Percentiles rank a stretch among this genome's conserved stretches.
phyloP scores from a whole-genome alignment of 2,888 invertebrate species.

The Marronus borbonicus region DNA sequence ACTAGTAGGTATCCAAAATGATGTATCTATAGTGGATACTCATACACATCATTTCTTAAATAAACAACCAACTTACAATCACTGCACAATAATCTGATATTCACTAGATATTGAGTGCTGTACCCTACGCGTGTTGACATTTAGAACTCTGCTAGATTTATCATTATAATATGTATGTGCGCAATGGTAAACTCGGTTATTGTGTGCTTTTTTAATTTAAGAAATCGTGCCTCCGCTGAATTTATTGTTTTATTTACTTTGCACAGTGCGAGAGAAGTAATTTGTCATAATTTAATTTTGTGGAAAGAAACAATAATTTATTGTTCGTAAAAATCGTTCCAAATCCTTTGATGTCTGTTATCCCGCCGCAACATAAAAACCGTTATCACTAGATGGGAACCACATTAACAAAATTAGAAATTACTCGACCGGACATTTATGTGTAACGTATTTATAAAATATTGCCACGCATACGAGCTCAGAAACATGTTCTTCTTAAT shows the following conservation, averaged over 20 bases:
- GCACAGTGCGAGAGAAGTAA: neutral
- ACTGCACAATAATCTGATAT: too few relatives aligned
- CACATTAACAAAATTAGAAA: conserved; percentile 32
- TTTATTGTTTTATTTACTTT: conserved; percentile 1
- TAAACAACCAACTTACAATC: too few relatives aligned
- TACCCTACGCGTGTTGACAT: too few relatives aligned
- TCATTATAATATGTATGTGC: too few relatives aligned
- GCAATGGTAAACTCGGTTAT: too few relatives aligned
- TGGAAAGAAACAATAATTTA: conserved; percentile 9
- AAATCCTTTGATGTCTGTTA: conserved; percentile 1
- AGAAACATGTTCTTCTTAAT: neutral
- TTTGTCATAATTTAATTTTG: conserved; percentile 8
- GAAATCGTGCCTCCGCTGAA: neutral
- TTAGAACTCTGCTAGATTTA: too few relatives aligned
- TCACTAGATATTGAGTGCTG: too few relatives aligned
- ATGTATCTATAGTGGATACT: too few relatives aligned
- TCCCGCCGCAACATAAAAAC: neutral
- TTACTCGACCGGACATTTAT: neutral
- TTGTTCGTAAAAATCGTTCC: neutral
- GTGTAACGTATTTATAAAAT: neutral
- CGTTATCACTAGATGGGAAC: neutral
- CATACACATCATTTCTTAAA: too few relatives aligned
- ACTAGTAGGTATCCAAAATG: too few relatives aligned
- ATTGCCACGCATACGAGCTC: neutral
- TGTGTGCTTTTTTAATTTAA: too few relatives aligned